Evolutionary conservation across 2,888 invertebrate species (phyloP).

Genomic region (Bugula neritina): DNA sequence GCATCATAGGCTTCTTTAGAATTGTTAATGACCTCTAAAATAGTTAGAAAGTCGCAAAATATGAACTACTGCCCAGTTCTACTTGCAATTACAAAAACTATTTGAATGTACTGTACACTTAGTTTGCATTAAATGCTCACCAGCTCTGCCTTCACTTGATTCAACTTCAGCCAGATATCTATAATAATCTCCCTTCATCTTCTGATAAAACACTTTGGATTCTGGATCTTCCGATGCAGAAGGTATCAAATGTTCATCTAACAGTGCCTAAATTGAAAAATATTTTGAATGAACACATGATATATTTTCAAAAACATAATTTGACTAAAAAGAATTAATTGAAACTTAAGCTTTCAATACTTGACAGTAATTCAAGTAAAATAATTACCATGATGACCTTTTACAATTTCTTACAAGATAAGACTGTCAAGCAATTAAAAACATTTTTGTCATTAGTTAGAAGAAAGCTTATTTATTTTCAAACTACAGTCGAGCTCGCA

Average conservation of each 20-base stretch:
- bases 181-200: conserved; percentile 99
- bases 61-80: too few species aligned
- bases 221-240: conserved; percentile 96
- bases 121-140: too few species aligned
- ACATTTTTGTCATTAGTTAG: too few species aligned
- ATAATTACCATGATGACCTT: too few species aligned
- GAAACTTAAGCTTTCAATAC: neutral
- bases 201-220: conserved; percentile 99
- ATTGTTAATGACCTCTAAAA: conserved; percentile 78
- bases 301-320: neutral
- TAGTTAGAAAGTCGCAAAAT: too few species aligned
- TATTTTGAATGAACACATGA: neutral
- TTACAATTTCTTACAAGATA: too few species aligned
- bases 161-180: conserved; percentile 90
- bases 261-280: conserved; percentile 32
- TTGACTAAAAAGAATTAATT: neutral
- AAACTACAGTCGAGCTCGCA: too few species aligned
- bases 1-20: conserved; percentile 97
- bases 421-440: too few species aligned
- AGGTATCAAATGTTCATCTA: conserved; percentile 32
- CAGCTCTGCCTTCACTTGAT: neutral
- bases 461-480: too few species aligned
- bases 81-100: too few species aligned
- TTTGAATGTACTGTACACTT: too few species aligned
- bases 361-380: neutral